Conservation (phyloP, 2,797 vertebrate species). For the Chrosomus eos region DNA sequence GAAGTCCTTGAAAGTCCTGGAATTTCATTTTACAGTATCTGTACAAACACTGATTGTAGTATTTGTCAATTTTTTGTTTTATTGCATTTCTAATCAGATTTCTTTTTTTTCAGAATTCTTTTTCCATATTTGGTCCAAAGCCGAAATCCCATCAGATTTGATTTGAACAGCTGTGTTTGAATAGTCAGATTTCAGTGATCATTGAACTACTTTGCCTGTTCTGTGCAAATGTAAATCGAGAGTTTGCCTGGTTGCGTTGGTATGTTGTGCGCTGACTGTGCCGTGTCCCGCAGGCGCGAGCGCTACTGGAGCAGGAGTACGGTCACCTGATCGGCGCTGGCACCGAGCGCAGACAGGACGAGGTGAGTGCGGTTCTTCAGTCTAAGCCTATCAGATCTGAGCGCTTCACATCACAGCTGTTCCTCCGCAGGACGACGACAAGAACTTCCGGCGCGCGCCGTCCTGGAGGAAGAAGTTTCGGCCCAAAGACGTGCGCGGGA, state of each 20-base stretch:
- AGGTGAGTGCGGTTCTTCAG: constrained; percentile 76
- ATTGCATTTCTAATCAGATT: too few relatives aligned
- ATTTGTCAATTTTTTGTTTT: too few relatives aligned
- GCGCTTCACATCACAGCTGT: neutral
- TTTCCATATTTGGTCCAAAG: too few relatives aligned
- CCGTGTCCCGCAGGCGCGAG: constrained; percentile 80
- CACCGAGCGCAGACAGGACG: constrained; percentile 90
- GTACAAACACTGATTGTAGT: too few relatives aligned
- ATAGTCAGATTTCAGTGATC: neutral
- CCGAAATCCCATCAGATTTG: too few relatives aligned
- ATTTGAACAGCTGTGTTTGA: too few relatives aligned
- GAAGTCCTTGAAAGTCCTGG: too few relatives aligned
- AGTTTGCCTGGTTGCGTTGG: neutral
- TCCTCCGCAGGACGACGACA: constrained; percentile 88
- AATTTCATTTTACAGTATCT: too few relatives aligned
- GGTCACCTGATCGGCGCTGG: constrained; percentile 87
- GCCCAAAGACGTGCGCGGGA: constrained; percentile 93
- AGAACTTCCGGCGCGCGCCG: constrained; percentile 93
- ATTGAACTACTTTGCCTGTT: neutral
- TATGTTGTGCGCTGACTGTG: neutral
- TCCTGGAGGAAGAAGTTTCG: constrained; percentile 98
- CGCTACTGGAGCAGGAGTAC: constrained; percentile 91
- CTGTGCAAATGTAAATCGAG: neutral
- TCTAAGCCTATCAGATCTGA: neutral
- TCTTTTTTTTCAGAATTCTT: too few relatives aligned